A percentile compares a stretch with the other conserved stretches of the same genome.
These are phyloP conservation scores for Chelidonichthys spinosus DNA, from an alignment of 2,797 vertebrate species.

Conservation along the genomic window DNA sequence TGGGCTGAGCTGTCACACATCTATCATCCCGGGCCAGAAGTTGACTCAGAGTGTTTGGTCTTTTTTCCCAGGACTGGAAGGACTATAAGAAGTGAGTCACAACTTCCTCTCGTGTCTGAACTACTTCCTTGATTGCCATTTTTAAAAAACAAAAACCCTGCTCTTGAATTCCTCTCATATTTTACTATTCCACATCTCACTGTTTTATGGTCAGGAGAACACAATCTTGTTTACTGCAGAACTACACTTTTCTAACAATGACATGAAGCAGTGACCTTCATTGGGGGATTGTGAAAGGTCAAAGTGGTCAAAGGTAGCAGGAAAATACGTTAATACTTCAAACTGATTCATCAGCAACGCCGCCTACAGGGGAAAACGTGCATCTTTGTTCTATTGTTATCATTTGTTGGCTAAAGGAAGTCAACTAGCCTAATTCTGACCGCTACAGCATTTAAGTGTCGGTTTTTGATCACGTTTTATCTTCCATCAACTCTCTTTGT, in stretches of 20 bases:
- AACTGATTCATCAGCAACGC: neutral
- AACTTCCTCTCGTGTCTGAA: conserved; percentile 23
- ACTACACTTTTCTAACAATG: neutral
- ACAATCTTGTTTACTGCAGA: neutral
- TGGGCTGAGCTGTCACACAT: neutral
- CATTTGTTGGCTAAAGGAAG: neutral
- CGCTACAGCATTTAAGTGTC: neutral
- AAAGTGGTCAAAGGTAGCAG: neutral
- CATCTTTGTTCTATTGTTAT: neutral
- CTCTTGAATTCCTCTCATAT: neutral
- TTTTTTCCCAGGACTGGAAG: conserved; percentile 23
- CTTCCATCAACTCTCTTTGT: neutral
- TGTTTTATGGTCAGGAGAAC: neutral
- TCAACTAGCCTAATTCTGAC: neutral
- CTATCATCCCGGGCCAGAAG: neutral
- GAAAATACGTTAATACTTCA: neutral
- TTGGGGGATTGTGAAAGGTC: neutral
- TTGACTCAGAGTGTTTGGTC: conserved; percentile 7
- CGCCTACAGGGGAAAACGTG: neutral
- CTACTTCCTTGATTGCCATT: neutral
- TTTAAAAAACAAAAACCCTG: neutral
- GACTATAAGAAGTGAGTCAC: conserved; percentile 16
- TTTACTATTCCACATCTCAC: neutral
- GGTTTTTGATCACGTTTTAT: neutral
- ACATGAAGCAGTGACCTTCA: neutral